Base-by-base conservation (phyloP, 2,797 vertebrate genomes). In the Labeo calbasu region DNA sequence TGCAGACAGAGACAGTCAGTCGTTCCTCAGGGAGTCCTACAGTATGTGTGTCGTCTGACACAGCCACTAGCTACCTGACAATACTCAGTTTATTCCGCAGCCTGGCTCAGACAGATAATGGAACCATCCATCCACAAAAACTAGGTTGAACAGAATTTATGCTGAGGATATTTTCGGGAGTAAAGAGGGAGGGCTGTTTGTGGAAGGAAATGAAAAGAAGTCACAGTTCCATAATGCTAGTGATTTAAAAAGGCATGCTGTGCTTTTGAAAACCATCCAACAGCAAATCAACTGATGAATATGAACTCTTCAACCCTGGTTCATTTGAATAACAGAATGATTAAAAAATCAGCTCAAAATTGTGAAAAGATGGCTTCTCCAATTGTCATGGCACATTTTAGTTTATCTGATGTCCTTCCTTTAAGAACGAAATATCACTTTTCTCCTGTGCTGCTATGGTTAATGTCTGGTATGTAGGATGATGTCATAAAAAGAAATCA, bases 41-140 rank as follows among this genome's bases (percentile, higher is more conserved):
- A 36, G 32, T 36, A 11, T 72, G 71, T 63, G 73, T 84, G 81
- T 77, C 68, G 73, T 63, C 82, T 83, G 66, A 71, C 80, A 82
- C n/a, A 59, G 75, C 14, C 79, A 61, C 79, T 59, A 71, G 43
- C 46, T 69, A 61, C 43, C 79, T 83, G 32, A 83, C 77, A 83
- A 53, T 32, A 81, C 43, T 51, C 57, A 63, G 81, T 68, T 85
- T 70, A 75, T 79, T 83, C 70, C 50, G 70, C 68, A 75, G 25
- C 12, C 46, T 70, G 40, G 14, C 46, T 78, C 81, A 61, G 46
- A 84, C 53, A 75, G 48, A 78, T 84, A 66, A 80, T 71, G 77
- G 51, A 77, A 77, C 50, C 73, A 79, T 82, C 73, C 66, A 79
- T 79, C 68, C 28, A 84, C 57, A 86, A 81, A 86, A 70, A 61